Evolutionary conservation across 2,888 invertebrate species (phyloP).

Genomic region (Polydesmus complanatus): DNA sequence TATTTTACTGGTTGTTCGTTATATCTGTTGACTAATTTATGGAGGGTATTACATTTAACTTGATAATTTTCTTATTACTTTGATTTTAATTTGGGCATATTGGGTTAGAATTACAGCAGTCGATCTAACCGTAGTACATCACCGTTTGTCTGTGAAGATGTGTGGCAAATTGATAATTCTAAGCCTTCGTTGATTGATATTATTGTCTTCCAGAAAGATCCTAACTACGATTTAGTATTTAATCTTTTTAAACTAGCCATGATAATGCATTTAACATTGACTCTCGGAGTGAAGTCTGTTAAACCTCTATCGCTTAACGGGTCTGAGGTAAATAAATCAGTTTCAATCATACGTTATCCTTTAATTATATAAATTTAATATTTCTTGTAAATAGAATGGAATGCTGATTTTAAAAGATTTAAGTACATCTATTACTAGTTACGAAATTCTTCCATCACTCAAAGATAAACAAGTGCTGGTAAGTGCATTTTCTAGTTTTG

Average conservation of each 20-base stretch:
- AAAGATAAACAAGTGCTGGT: neutral
- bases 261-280: constrained; percentile 61
- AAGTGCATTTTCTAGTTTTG: neutral
- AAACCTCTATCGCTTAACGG: constrained; percentile 67
- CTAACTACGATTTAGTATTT: constrained; percentile 59
- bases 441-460: neutral
- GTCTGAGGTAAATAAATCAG: constrained; percentile 39
- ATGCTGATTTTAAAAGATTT: neutral
- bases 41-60: constrained; percentile 40
- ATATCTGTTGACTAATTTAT: constrained; percentile 42
- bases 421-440: neutral
- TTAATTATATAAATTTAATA: no score
- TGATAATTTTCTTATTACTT: neutral
- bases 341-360: no score
- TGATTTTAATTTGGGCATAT: neutral
- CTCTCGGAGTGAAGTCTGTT: constrained; percentile 51
- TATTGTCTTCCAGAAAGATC: constrained; percentile 58
- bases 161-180: constrained; percentile 25
- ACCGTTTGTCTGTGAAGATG: constrained; percentile 26
- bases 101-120: neutral
- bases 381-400: neutral
- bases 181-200: constrained; percentile 54
- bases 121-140: neutral
- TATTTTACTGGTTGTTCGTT: constrained; percentile 36
- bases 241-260: constrained; percentile 66